Evolutionary conservation across 1,140 invertebrate genomes (phyloP).

Genomic region (Acromyrmex heyeri): DNA sequence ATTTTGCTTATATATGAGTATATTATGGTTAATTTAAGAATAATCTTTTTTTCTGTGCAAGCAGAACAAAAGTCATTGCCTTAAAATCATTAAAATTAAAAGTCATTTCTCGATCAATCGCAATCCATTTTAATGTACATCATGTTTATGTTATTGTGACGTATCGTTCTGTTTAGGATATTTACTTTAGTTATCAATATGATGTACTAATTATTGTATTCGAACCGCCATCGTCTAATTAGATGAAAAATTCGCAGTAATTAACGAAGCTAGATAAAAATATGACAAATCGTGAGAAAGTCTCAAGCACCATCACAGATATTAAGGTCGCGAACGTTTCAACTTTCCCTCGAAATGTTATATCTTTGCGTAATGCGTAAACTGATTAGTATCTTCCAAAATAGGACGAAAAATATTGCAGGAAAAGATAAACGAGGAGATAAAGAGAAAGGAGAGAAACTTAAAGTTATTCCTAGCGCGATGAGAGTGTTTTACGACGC

Average conservation of each 20-base stretch:
- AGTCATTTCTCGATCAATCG: too few species aligned
- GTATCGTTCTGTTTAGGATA: too few species aligned
- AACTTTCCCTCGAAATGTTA: conserved; percentile 65
- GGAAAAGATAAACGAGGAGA: conserved; percentile 7
- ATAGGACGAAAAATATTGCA: conserved; percentile 64
- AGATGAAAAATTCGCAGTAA: background rate
- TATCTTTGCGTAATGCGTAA: conserved; percentile 43
- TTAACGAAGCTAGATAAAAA: conserved; percentile 50
- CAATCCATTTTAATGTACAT: too few species aligned
- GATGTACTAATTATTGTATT: background rate
- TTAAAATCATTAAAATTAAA: too few species aligned
- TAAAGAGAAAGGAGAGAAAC: conserved; percentile 29
- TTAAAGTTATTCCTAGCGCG: conserved; percentile 21
- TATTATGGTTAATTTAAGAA: too few species aligned
- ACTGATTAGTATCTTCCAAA: conserved; percentile 56
- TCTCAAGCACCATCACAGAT: conserved; percentile 48
- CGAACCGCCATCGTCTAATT: background rate
- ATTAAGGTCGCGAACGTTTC: conserved; percentile 58
- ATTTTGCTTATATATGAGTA: too few species aligned
- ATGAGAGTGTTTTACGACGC: conserved; percentile 7
- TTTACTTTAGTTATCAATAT: background rate
- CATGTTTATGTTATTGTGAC: too few species aligned
- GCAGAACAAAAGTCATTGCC: too few species aligned
- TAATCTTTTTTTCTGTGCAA: too few species aligned
- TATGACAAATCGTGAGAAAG: conserved; percentile 51